These are phyloP conservation scores for Mercenaria mercenaria DNA, from an alignment of 1,140 invertebrate species.

Conservation along the genomic window DNA sequence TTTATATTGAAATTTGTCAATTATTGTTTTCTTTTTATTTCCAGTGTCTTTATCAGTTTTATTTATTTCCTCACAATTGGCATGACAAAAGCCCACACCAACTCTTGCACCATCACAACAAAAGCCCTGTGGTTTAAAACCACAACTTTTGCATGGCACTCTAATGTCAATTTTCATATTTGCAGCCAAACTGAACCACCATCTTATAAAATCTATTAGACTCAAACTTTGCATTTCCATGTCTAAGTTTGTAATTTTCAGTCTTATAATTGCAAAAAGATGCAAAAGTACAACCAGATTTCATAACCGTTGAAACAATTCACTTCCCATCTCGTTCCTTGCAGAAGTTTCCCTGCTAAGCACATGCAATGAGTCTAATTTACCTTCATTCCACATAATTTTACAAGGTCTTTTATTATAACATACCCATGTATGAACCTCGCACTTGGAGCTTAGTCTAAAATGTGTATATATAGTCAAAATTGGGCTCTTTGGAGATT, in stretches of 20 bases:
- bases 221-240: slow-evolving; percentile 48
- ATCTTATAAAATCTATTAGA: slow-evolving; percentile 14
- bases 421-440: slow-evolving; percentile 45
- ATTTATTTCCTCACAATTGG: slow-evolving; percentile 32
- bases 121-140: slow-evolving; percentile 54
- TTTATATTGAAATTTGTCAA: too few species aligned
- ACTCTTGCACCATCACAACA: slow-evolving; percentile 68
- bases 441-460: slow-evolving; percentile 42
- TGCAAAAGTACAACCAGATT: slow-evolving; percentile 28
- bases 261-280: slow-evolving; percentile 45
- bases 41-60: slow-evolving; percentile 24
- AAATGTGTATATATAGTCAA: slow-evolving; percentile 35
- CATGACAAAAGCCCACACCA: slow-evolving; percentile 68
- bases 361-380: slow-evolving; percentile 51
- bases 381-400: slow-evolving; percentile 62
- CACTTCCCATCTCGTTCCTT: slow-evolving; percentile 68
- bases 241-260: slow-evolving; percentile 6
- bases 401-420: slow-evolving; percentile 52
- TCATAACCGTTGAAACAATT: slow-evolving; percentile 54
- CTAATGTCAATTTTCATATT: slow-evolving; percentile 65
- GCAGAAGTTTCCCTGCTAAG: slow-evolving; percentile 55
- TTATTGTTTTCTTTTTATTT: too few species aligned
- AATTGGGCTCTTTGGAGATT: background rate
- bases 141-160: slow-evolving; percentile 43
- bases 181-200: slow-evolving; percentile 65